phyloP scores from a whole-genome alignment of 2,113 vertebrate genomes.

The Barnardius zonarius region DNA sequence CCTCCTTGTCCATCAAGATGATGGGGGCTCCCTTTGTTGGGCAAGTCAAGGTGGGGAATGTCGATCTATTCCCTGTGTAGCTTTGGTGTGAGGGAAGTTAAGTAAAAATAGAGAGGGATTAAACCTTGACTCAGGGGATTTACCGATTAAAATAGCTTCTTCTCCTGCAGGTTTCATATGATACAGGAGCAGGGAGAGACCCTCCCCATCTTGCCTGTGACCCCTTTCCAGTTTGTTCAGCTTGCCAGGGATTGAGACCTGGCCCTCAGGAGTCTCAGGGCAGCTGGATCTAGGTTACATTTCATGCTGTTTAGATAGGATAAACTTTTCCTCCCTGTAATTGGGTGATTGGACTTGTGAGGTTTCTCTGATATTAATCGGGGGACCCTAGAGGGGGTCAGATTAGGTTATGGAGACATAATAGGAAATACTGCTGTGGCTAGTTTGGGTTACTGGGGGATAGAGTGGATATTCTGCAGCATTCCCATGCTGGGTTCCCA shows the following conservation, averaged over 20 bases:
- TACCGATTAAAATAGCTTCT: constrained; percentile 42
- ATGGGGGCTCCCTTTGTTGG: background rate
- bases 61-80: background rate
- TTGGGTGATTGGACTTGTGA: constrained; percentile 60
- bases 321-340: constrained; percentile 71
- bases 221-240: constrained; percentile 55
- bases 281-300: constrained; percentile 62
- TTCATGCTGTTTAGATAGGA: constrained; percentile 71
- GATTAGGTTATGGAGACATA: constrained; percentile 74
- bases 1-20: rapidly evolving
- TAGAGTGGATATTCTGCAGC: constrained; percentile 17
- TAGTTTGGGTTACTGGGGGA: constrained; percentile 69
- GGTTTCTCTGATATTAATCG: constrained; percentile 72
- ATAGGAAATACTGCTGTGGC: constrained; percentile 69
- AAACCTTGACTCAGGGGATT: constrained; percentile 23
- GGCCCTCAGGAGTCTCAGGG: background rate
- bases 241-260: constrained; percentile 59
- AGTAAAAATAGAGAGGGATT: constrained; percentile 12
- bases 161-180: constrained; percentile 45
- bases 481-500: constrained; percentile 11
- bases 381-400: constrained; percentile 52
- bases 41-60: background rate
- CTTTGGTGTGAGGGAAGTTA: background rate
- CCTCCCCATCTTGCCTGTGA: constrained; percentile 2
- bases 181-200: constrained; percentile 12